Base-by-base conservation (phyloP, 2,113 vertebrate genomes). In the Rhinolophus ferrumequinum region DNA sequence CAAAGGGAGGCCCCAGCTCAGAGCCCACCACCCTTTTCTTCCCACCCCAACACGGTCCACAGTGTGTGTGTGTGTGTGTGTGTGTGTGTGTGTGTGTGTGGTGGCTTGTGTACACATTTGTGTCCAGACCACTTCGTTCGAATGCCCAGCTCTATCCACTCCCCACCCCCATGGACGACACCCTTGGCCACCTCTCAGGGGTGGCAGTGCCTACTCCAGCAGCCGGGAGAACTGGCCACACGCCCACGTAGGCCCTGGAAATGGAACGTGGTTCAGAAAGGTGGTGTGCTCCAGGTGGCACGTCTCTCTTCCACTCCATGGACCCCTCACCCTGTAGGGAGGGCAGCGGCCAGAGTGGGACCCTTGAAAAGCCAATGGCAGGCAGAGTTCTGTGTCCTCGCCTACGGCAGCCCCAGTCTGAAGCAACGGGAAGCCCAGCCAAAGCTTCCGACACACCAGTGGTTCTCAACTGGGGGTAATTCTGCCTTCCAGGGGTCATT, bases 341-440 rank as follows among this genome's bases (percentile, higher is more conserved):
- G 47, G 8, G 41, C 13, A 4, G n/a, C 28, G 9, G 35, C 26
- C 0, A 5, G 79, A 24, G 44, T 0, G 1, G 14, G 24, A 47
- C 12, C 47, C 13, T 13, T 5, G 2, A 13, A 54, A 38, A 54
- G 14, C n/a, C 56, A 11, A 2, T 0, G 16, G 9, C 35, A 15
- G 22, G 60, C 47, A 22, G 14, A 35, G 26, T 56, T 22, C 44
- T 1, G 9, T 10, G 64, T 72, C 62, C 26, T 26, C 11, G 52
- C 33, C 62, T 64, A 1, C 73, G 54, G 73, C 21, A 69, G 66
- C 75, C 21, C 22, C 1, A 2, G 18, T 22, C 76, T 4, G 2
- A 35, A 79, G 52, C 47, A 30, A 66, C 41, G 0, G 1, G 60
- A 80, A 69, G 26, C 6, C 82, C 47, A 52, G 22, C 56, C 56